Evolutionary conservation across 1,140 invertebrate genomes (phyloP), one percentile per base, ranked within the genome.

Genomic region (Hetaerina americana): DNA sequence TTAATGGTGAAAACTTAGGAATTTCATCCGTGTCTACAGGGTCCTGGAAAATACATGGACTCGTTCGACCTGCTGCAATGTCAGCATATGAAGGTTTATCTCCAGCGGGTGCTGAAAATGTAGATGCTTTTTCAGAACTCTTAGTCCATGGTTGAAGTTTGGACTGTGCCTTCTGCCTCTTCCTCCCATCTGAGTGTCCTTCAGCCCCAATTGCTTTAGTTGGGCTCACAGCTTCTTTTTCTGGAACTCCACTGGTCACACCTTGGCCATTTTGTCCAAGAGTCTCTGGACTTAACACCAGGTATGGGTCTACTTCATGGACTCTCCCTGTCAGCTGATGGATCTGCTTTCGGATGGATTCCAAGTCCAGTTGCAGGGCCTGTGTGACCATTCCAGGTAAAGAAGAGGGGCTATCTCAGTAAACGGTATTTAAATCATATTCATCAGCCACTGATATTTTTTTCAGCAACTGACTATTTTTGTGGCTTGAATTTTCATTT

Each of bases 261-360:
- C 18, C 28, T 27, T 69, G 26, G 24, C 40, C 40, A 57, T 57
- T 57, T 57, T 57, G 26, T 40, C 31, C 71, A 72, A 29, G 24
- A 26, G 18, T 67, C 27, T 73, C 72, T 24, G 57, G 26, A 68
- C 67, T 67, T 57, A 75, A 71, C 27, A 76, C 72, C 66, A 75
- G 88, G 86, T 89, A 86, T 76, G 90, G 89, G 84, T 92, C 91
- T 83, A 89, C 80, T 78, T 83, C 83, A 81, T 87, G 87, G 82
- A 91, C 89, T 78, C 87, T 83, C 80, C 85, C 84, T 77, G 84
- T 83, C 82, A 90, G 84, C 79, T 84, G 83, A 83, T 86, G 86
- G 82, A 87, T 87, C 80, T 86, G 86, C 81, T 85, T 85, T 81
- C 82, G 84, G 82, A 82, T 83, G 81, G 84, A 83, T 81, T 88